A percentile compares a stretch with the other conserved stretches of the same genome.
phyloP scores from a whole-genome alignment of 2,113 vertebrate species.

The Malurus alboscapulatus region DNA sequence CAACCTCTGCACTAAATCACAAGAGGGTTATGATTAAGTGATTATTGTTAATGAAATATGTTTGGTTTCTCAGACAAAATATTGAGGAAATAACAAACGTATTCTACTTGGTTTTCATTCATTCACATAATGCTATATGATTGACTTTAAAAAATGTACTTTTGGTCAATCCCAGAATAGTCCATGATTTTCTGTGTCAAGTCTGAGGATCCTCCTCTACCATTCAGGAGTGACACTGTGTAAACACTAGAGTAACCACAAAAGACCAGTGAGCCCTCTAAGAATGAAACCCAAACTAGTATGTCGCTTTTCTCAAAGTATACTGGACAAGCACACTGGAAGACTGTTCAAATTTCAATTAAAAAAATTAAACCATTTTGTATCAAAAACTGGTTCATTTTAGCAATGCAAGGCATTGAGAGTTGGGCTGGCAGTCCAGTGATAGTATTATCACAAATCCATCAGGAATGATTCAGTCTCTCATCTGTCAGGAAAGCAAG shows the following conservation, averaged over 20 bases:
- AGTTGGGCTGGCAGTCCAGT: not conserved
- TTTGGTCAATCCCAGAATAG: not conserved
- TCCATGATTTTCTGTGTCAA: constrained; percentile 59
- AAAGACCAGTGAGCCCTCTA: constrained; percentile 32
- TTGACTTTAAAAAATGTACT: not conserved
- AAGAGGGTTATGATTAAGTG: not conserved
- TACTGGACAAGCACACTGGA: not conserved
- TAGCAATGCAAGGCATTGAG: not conserved
- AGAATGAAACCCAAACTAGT: constrained; percentile 43
- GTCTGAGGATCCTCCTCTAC: not conserved
- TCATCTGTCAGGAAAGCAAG: not conserved
- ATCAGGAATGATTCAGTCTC: not conserved
- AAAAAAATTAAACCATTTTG: not conserved
- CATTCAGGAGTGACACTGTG: constrained; percentile 6
- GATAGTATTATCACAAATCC: not conserved
- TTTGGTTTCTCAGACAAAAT: not conserved
- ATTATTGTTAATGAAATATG: not conserved
- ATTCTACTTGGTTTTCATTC: not conserved
- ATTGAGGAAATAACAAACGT: not conserved
- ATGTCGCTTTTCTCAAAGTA: not conserved
- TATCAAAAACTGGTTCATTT: constrained; percentile 5
- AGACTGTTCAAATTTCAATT: not conserved
- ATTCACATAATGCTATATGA: not conserved
- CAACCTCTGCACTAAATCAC: not conserved
- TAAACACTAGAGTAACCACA: constrained; percentile 43